Evolutionary conservation across 2,888 invertebrate genomes (phyloP).

Genomic region (Lordiphosa andalusiaca): DNA sequence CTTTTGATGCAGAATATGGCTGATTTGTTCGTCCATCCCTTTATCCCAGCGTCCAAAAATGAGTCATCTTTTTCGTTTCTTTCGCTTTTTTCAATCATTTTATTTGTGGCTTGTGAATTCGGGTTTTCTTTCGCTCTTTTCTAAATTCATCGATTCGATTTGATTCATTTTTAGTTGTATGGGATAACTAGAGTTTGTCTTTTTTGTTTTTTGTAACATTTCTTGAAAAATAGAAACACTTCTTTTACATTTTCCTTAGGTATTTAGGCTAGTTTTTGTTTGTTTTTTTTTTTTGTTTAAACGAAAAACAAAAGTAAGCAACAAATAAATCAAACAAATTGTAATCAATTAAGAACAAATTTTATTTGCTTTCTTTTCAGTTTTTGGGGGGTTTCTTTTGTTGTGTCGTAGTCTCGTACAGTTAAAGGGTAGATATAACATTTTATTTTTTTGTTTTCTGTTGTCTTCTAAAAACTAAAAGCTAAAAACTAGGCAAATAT

Average conservation of each 20-base stretch:
- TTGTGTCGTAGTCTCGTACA: slow-evolving; percentile 33
- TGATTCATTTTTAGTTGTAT: slow-evolving; percentile 11
- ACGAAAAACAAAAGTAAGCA: slow-evolving; percentile 8
- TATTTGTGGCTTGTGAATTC: slow-evolving; percentile 15
- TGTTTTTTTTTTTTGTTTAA: slow-evolving; percentile 9
- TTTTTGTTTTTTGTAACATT: slow-evolving; percentile 27
- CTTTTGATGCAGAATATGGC: too few relatives aligned
- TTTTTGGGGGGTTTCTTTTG: slow-evolving; percentile 8
- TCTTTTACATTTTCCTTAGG: slow-evolving; percentile 10
- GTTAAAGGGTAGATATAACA: slow-evolving; percentile 24
- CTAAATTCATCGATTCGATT: slow-evolving; percentile 6
- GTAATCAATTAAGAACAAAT: slow-evolving; percentile 39
- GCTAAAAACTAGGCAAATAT: slow-evolving; percentile 61
- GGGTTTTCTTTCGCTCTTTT: slow-evolving; percentile 11
- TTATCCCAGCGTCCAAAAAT: too few relatives aligned
- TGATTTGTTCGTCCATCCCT: too few relatives aligned
- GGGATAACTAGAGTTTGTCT: slow-evolving; percentile 26
- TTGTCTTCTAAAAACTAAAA: slow-evolving; percentile 59
- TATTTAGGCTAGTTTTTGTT: slow-evolving; percentile 4
- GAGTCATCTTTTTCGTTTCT: too few relatives aligned
- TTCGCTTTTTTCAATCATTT: slow-evolving; percentile 1
- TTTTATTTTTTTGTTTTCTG: slow-evolving; percentile 14
- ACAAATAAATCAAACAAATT: not conserved
- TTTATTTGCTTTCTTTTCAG: slow-evolving; percentile 41
- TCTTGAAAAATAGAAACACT: slow-evolving; percentile 42